Conservation (phyloP, 2,113 vertebrate species). For the Oxyruncus cristatus region DNA sequence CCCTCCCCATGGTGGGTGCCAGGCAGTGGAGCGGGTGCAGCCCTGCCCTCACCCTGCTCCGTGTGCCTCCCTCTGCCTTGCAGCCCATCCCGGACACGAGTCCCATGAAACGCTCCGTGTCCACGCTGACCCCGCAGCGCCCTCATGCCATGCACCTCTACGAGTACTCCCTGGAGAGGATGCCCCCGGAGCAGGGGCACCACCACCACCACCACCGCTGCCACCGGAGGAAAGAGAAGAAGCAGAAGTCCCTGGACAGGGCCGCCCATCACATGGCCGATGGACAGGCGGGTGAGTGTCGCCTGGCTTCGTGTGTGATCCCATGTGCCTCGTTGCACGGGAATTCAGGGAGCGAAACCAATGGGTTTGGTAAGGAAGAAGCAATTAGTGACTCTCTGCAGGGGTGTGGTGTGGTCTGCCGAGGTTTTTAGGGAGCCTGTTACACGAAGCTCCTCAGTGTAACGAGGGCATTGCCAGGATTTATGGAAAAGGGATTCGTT, state of each 20-base stretch:
- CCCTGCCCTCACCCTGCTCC: background rate
- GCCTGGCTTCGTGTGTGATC: background rate
- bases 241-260: conserved; percentile 88
- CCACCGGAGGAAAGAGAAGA: conserved; percentile 87
- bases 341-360: background rate
- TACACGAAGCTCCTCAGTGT: too few species aligned
- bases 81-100: conserved; percentile 87
- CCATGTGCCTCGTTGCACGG: background rate
- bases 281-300: conserved; percentile 73
- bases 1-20: background rate
- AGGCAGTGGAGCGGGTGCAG: background rate
- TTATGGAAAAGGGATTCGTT: background rate
- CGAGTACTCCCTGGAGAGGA: conserved; percentile 78
- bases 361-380: background rate
- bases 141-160: conserved; percentile 79
- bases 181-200: conserved; percentile 76
- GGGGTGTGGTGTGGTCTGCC: background rate
- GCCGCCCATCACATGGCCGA: conserved; percentile 73
- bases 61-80: background rate
- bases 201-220: conserved; percentile 91
- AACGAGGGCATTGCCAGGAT: background rate
- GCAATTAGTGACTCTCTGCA: background rate
- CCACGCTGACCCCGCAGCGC: conserved; percentile 85
- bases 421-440: background rate
- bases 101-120: conserved; percentile 90